A percentile compares a stretch with the other conserved stretches of the same genome.
Evolutionary conservation across 2,888 invertebrate species (phyloP).

Genomic region (Ametastegia equiseti): DNA sequence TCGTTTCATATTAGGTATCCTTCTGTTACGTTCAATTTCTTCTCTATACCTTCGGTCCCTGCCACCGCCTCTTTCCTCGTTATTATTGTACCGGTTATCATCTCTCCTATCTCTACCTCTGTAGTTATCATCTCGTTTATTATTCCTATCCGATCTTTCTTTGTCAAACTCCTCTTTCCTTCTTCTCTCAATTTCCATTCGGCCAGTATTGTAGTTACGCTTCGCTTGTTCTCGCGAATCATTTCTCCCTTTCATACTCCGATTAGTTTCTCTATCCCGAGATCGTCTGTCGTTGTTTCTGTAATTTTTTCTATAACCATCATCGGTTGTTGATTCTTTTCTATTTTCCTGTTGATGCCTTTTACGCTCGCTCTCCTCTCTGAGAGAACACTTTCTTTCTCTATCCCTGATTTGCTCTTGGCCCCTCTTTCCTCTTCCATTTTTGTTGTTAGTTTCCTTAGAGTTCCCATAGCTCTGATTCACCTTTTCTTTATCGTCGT

Average conservation of each 20-base stretch:
- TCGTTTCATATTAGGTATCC: constrained; percentile 40
- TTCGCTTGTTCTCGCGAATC: constrained; percentile 50
- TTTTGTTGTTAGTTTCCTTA: constrained; percentile 53
- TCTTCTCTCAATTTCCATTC: constrained; percentile 51
- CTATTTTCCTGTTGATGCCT: constrained; percentile 51
- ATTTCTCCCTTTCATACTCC: constrained; percentile 51
- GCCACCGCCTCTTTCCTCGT: constrained; percentile 48
- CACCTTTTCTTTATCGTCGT: constrained; percentile 63
- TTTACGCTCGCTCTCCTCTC: constrained; percentile 48
- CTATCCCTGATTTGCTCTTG: constrained; percentile 52
- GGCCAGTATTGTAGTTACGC: constrained; percentile 47
- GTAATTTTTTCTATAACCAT: constrained; percentile 50
- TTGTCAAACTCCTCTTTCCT: constrained; percentile 53
- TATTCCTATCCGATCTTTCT: constrained; percentile 48
- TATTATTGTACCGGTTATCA: constrained; percentile 52
- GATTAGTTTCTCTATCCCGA: constrained; percentile 39
- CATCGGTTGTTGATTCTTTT: constrained; percentile 56
- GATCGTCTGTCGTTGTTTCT: constrained; percentile 30
- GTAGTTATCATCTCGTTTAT: constrained; percentile 41
- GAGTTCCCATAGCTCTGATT: constrained; percentile 52
- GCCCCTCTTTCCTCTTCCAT: constrained; percentile 52
- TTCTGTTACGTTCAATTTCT: constrained; percentile 35
- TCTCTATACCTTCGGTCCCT: constrained; percentile 50
- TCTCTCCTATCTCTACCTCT: constrained; percentile 51
- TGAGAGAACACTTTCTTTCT: constrained; percentile 43